Base-by-base conservation (phyloP, 2,113 vertebrate genomes). In the Clarias batrachus region DNA sequence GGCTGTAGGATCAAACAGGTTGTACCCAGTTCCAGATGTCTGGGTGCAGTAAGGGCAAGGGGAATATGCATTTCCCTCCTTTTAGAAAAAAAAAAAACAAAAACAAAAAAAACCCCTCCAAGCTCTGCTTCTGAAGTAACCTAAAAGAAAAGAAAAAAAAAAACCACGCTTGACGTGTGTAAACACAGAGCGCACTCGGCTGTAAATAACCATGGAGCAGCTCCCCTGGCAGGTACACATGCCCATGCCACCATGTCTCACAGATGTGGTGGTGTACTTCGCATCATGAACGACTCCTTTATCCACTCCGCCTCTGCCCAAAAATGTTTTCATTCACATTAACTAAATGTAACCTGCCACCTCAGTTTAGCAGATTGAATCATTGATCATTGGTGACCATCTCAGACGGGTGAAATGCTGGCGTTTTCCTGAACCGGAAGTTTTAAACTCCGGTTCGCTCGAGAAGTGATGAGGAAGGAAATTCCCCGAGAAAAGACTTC, bases 1-100 rank as follows among this genome's bases (percentile, higher is more conserved):
- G 83, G 54, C 80, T 7, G 17, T 56, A 37, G 9, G 62, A 73
- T 66, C 57, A 63, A 63, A 73, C 66, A 71, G 48, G 81, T 71
- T 70, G n/a, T 16, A 27, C 30, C 84, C 65, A 65, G 81, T 41
- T 84, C 65, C 88, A 89, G 88, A 89, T 87, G 88, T 86, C 62
- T 59, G 21, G 23, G 62, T 78, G 25, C 37, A 83, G 41, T 52
- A 0, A 79, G 73, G 37, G 63, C 48, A 27, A 56, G 63, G 78
- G 7, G n/a, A 71, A 79, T 66, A 56, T 63, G 57, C 13, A 71
- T 74, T 33, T 85, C 27, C 78, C 33, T 81, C 41, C 17, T 81
- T 81, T 54, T 70, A 87, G 37, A 70, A 56, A 77, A 66, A 81
- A 85, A 57, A 84, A 89, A n/a, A n/a, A n/a, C n/a, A n/a, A n/a